phyloP scores from a whole-genome alignment of 2,888 invertebrate genomes.

The Ferdinandea cuprea region DNA sequence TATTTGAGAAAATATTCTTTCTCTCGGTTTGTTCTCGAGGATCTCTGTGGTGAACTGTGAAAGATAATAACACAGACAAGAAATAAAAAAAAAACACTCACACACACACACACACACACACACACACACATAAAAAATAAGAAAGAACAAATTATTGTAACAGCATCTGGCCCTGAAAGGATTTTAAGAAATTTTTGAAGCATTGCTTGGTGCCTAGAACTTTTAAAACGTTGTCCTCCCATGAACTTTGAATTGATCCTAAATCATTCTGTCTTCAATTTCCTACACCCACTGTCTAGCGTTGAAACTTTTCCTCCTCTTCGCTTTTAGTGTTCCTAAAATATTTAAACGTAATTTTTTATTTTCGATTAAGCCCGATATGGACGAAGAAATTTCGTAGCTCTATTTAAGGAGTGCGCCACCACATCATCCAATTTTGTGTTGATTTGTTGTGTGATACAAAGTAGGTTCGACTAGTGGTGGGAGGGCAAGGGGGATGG shows the following conservation, averaged over 20 bases:
- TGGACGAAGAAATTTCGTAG: background rate
- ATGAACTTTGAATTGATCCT: constrained; percentile 69
- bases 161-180: constrained; percentile 71
- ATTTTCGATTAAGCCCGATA: constrained; percentile 42
- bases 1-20: constrained; percentile 21
- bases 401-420: background rate
- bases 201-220: constrained; percentile 58
- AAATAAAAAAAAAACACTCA: constrained; percentile 2
- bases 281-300: constrained; percentile 14
- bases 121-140: no score
- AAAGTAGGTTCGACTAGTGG: no score
- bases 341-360: constrained; percentile 60
- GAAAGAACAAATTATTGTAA: constrained; percentile 52
- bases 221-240: constrained; percentile 60
- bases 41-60: constrained; percentile 48
- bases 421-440: background rate
- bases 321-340: constrained; percentile 7
- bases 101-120: no score
- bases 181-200: constrained; percentile 60
- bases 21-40: constrained; percentile 20
- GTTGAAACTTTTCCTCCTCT: constrained; percentile 9
- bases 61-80: constrained; percentile 25
- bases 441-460: constrained; percentile 37
- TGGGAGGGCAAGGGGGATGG: no score
- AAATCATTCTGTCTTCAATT: constrained; percentile 68